Evolutionary conservation across 2,797 vertebrate species (phyloP).

Genomic region (Eutrigla gurnardus): DNA sequence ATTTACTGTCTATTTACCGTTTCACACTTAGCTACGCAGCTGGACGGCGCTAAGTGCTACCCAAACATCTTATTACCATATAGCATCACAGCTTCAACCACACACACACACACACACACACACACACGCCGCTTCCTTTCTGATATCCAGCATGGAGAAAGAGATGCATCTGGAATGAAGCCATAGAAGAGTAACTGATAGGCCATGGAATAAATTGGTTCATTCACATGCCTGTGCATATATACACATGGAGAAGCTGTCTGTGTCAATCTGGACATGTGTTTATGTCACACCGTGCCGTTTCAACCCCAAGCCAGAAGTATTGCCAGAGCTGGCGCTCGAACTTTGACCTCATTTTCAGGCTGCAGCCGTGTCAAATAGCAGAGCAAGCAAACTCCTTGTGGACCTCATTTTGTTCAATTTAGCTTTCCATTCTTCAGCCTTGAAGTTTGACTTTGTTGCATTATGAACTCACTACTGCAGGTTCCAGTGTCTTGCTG

Average conservation of each 20-base stretch:
- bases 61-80: constrained; percentile 51
- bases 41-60: constrained; percentile 28
- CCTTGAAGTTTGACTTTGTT: constrained; percentile 49
- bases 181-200: constrained; percentile 11
- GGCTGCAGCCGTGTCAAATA: constrained; percentile 48
- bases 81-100: constrained; percentile 41
- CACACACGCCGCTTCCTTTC: background rate
- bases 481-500: constrained; percentile 28
- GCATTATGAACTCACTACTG: constrained; percentile 9
- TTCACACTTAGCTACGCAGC: constrained; percentile 52
- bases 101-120: constrained; percentile 37
- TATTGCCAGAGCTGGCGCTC: constrained; percentile 31
- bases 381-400: constrained; percentile 47
- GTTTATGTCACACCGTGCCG: constrained; percentile 10
- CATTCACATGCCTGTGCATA: background rate
- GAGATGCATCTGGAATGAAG: constrained; percentile 19
- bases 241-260: constrained; percentile 6
- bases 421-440: constrained; percentile 66
- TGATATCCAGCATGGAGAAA: constrained; percentile 26
- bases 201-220: constrained; percentile 33
- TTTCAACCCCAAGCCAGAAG: constrained; percentile 44
- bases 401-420: constrained; percentile 64
- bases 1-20: constrained; percentile 38
- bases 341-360: constrained; percentile 69
- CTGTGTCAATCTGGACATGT: constrained; percentile 13